These are phyloP conservation scores for Pyxicephalus adspersus DNA, from an alignment of 2,113 vertebrate genomes.

Conservation along the genomic window DNA sequence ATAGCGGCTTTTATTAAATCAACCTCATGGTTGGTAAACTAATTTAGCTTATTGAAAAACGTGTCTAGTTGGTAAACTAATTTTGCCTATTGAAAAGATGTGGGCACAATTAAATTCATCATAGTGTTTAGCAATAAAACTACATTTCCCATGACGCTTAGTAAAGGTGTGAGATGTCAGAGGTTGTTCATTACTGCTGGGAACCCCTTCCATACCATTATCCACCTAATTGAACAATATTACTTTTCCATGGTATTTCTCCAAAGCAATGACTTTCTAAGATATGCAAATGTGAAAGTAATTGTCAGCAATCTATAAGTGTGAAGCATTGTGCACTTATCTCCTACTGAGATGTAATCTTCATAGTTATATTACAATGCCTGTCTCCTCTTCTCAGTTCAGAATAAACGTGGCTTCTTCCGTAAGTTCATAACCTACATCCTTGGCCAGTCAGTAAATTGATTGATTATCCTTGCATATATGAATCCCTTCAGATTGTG, in stretches of 20 bases:
- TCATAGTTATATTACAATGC: too few species aligned
- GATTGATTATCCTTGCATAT: background rate
- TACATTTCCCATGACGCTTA: background rate
- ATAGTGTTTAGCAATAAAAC: background rate
- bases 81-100: background rate
- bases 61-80: background rate
- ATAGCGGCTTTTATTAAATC: too few species aligned
- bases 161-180: background rate
- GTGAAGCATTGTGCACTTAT: background rate
- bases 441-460: background rate
- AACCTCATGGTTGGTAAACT: background rate
- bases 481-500: background rate
- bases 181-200: background rate
- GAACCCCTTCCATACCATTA: background rate
- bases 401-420: too few species aligned
- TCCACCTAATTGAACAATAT: constrained; percentile 5
- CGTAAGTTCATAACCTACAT: background rate
- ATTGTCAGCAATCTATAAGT: background rate
- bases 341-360: too few species aligned
- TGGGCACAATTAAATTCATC: constrained; percentile 1
- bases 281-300: background rate
- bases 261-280: background rate
- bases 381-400: too few species aligned
- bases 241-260: constrained; percentile 13
- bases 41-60: constrained; percentile 6